Base-by-base conservation (phyloP, 2,797 vertebrate species). In the Trachops cirrhosus region DNA sequence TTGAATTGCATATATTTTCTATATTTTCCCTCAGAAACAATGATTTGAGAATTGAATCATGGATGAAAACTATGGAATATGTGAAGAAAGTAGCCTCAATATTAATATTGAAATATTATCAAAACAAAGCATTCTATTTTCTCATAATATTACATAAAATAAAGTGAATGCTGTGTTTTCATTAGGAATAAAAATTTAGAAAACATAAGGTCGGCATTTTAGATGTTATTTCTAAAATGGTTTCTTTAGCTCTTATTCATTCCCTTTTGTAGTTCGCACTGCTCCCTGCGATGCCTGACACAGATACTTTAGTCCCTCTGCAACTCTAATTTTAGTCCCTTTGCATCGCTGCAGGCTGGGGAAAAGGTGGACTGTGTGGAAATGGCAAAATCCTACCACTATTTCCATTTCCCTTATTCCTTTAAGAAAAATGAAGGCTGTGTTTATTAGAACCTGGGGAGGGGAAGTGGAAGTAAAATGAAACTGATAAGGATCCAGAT, bases 311-410 rank as follows among this genome's bases (percentile, higher is more conserved):
- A 14, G 57, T 86, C 79, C 54, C 74, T 95, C 83, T 54, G 48
- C 26, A 48, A 83, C 78, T 77, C 95, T 95, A 95, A 96, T 96
- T 95, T 95, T 95, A 96, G 90, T 54, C 59, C 83, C 70, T 94
- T 54, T 9, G 67, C 92, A 79, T 87, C 5, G 10, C 87, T 19
- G 87, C 52, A 92, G 86, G 75, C 59, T 93, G 71, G 83, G 82
- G 67, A 50, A 78, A 89, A 96, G 48, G 37, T 80, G 46, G 78
- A 85, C 10, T 74, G 41, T 39, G 48, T 18, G 32, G 39, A 48
- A 29, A 68, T 59, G 44, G 50, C 70, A 82, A 95, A 90, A 59
- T 41, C 62, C 88, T 79, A 71, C 48, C 16, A 74, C 70, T 48
- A 37, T 80, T 94, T 95, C 78, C 29, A 12, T 37, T 93, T 92